Conservation (phyloP, 2,113 vertebrate species). For the Anhinga anhinga region DNA sequence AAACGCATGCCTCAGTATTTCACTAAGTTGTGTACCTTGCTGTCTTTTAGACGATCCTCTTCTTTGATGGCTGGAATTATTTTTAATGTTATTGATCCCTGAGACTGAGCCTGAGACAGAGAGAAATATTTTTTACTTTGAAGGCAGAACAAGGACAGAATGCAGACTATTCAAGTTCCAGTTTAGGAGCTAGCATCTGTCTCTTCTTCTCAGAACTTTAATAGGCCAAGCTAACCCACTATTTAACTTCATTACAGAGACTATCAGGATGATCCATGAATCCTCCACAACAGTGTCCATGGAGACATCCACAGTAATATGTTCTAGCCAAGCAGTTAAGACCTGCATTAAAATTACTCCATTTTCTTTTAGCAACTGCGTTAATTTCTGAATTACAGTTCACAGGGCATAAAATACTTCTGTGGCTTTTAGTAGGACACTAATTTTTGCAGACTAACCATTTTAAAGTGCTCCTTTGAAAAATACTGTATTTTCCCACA, state of each 20-base stretch:
- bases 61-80: conserved; percentile 92
- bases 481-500: not conserved
- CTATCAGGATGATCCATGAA: not conserved
- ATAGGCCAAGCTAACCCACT: not conserved
- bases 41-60: conserved; percentile 87
- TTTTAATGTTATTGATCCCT: conserved; percentile 94
- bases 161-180: not conserved
- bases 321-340: no score
- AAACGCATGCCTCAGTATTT: rapidly evolving
- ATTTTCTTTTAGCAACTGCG: not conserved
- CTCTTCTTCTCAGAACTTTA: not conserved
- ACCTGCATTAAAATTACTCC: not conserved
- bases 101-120: conserved; percentile 86
- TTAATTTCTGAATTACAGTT: not conserved
- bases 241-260: not conserved
- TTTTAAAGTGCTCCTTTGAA: not conserved
- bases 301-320: not conserved
- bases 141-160: not conserved
- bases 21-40: conserved; percentile 77
- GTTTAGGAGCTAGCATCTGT: not conserved
- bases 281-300: not conserved
- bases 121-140: not conserved
- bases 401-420: not conserved
- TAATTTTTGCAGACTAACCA: not conserved
- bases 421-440: not conserved